Evolutionary conservation across 2,797 vertebrate species (phyloP).

Genomic region (Acanthopagrus latus): DNA sequence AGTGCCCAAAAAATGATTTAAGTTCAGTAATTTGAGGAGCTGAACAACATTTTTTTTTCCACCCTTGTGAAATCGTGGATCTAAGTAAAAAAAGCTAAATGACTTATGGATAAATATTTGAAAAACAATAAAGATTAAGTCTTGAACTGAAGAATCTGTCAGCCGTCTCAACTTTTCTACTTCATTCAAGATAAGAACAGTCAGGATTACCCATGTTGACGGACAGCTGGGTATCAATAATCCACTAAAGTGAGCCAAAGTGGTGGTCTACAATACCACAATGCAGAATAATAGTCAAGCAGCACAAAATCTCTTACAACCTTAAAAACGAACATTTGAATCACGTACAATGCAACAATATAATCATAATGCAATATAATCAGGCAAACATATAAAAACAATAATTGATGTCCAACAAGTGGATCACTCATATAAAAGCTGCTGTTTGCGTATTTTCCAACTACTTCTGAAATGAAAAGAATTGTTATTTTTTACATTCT

Average conservation of each 20-base stretch:
- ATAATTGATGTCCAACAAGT: neutral
- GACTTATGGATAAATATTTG: neutral
- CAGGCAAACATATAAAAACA: neutral
- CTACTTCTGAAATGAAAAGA: neutral
- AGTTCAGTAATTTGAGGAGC: too few relatives aligned
- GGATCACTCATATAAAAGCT: neutral
- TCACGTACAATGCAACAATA: too few relatives aligned
- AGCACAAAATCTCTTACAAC: too few relatives aligned
- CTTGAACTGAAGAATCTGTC: neutral
- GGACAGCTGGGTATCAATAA: too few relatives aligned
- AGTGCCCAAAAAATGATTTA: too few relatives aligned
- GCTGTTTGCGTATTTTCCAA: neutral
- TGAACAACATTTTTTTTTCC: too few relatives aligned
- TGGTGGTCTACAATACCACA: too few relatives aligned
- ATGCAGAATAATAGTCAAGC: too few relatives aligned
- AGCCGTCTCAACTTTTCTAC: neutral
- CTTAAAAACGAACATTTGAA: neutral
- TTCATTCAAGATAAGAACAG: neutral
- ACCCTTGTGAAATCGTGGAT: too few relatives aligned
- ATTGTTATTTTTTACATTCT: neutral
- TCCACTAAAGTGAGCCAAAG: too few relatives aligned
- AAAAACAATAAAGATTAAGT: neutral
- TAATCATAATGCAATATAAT: constrained; percentile 8
- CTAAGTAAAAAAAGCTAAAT: neutral
- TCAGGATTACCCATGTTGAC: neutral